Conservation (phyloP, 2,113 vertebrate species). For the Hemichromis elongatus region DNA sequence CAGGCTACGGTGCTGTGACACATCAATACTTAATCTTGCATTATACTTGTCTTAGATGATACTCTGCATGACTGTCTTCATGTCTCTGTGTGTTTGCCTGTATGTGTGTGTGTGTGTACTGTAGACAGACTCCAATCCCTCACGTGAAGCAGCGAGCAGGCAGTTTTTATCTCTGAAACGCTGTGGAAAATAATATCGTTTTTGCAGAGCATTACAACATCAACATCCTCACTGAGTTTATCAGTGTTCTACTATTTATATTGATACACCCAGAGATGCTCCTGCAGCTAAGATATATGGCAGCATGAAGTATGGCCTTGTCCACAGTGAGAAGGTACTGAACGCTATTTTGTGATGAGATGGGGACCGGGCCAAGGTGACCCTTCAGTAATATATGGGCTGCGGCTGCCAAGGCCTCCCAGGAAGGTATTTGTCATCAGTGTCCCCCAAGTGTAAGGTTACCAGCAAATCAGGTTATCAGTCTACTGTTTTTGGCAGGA, state of each 20-base stretch:
- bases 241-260: conserved; percentile 56
- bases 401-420: conserved; percentile 68
- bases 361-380: conserved; percentile 71
- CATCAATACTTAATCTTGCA: conserved; percentile 54
- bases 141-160: conserved; percentile 17
- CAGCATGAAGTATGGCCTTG: conserved; percentile 60
- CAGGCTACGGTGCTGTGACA: conserved; percentile 48
- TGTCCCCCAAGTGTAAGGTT: conserved; percentile 64
- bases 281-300: conserved; percentile 51
- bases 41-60: conserved; percentile 41
- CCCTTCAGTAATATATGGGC: conserved; percentile 70
- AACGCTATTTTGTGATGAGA: conserved; percentile 69
- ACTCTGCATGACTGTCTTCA: conserved; percentile 1
- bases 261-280: conserved; percentile 46
- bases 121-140: conserved; percentile 5
- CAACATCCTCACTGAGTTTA: conserved; percentile 41
- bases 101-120: background rate
- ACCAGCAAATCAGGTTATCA: conserved; percentile 72
- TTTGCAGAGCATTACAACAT: conserved; percentile 10
- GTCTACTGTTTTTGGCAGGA: conserved; percentile 60
- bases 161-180: conserved; percentile 24
- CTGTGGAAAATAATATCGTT: conserved; percentile 41
- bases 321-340: conserved; percentile 54
- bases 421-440: conserved; percentile 74
- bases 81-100: conserved; percentile 22